Conservation (phyloP, 2,888 invertebrate genomes). For the Argynnis bischoffii region DNA sequence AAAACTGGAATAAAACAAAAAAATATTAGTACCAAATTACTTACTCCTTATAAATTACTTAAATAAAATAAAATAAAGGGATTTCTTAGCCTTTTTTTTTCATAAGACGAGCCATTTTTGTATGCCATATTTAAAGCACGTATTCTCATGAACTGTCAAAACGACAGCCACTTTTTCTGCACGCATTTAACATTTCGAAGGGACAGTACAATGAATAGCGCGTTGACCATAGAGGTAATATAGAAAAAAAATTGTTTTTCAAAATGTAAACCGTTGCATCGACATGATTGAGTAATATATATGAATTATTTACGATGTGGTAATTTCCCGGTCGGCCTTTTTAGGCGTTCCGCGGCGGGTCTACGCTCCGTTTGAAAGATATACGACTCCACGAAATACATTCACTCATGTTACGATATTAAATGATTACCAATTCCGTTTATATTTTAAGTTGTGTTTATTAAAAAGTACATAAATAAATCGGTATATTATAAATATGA, state of each 20-base stretch:
- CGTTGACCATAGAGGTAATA: slow-evolving; percentile 48
- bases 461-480: too few relatives aligned
- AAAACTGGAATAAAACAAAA: background rate
- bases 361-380: slow-evolving; percentile 45
- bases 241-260: slow-evolving; percentile 49
- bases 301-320: slow-evolving; percentile 80
- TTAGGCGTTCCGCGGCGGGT: slow-evolving; percentile 57
- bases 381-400: slow-evolving; percentile 40
- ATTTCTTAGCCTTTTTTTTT: background rate
- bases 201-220: slow-evolving; percentile 72
- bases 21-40: too few relatives aligned
- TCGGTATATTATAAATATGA: background rate
- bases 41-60: too few relatives aligned
- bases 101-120: background rate
- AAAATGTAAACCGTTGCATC: slow-evolving; percentile 65
- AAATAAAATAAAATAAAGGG: background rate
- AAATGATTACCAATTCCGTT: slow-evolving; percentile 24
- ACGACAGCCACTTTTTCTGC: slow-evolving; percentile 34
- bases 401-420: slow-evolving; percentile 17
- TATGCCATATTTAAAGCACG: background rate
- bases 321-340: slow-evolving; percentile 67
- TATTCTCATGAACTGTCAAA: slow-evolving; percentile 28
- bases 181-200: slow-evolving; percentile 36
- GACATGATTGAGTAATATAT: slow-evolving; percentile 76
- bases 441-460: background rate